phyloP scores from a whole-genome alignment of 2,113 vertebrate species.

The Lepus americanus region DNA sequence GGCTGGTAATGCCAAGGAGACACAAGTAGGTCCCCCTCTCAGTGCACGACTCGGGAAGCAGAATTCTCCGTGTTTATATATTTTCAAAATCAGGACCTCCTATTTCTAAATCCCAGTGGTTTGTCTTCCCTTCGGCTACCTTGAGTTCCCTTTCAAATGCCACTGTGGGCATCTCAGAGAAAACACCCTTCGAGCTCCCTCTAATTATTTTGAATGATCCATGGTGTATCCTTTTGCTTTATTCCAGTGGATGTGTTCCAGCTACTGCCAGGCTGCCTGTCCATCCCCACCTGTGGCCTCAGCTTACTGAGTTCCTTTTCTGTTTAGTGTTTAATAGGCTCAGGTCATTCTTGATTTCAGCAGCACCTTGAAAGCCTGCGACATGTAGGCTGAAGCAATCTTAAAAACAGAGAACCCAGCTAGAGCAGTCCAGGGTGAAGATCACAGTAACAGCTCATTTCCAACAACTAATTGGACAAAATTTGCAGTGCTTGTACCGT shows the following conservation, averaged over 20 bases:
- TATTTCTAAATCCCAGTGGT: not conserved
- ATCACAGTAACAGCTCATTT: not conserved
- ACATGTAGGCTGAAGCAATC: not conserved
- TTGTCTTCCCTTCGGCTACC: conserved; percentile 13
- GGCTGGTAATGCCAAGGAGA: not conserved
- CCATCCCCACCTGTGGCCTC: not conserved
- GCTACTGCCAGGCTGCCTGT: not conserved
- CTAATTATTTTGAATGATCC: conserved; percentile 24
- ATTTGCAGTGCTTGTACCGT: not conserved
- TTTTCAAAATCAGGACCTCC: not conserved
- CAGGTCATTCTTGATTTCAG: not conserved
- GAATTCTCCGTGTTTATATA: not conserved
- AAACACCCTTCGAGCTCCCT: not conserved
- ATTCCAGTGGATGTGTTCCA: not conserved
- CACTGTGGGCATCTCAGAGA: not conserved
- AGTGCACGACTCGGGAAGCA: not conserved
- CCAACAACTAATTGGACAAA: not conserved
- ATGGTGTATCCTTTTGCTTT: not conserved
- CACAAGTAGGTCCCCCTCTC: not conserved
- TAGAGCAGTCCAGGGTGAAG: not conserved
- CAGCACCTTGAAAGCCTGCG: not conserved
- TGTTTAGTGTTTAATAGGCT: not conserved
- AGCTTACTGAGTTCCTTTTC: not conserved
- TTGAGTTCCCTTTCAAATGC: conserved; percentile 25
- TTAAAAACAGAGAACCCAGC: not conserved